A percentile compares a stretch with the other conserved stretches of the same genome.
These are phyloP conservation scores for Willowsia nigromaculata DNA, from an alignment of 2,888 invertebrate species.

Conservation along the genomic window DNA sequence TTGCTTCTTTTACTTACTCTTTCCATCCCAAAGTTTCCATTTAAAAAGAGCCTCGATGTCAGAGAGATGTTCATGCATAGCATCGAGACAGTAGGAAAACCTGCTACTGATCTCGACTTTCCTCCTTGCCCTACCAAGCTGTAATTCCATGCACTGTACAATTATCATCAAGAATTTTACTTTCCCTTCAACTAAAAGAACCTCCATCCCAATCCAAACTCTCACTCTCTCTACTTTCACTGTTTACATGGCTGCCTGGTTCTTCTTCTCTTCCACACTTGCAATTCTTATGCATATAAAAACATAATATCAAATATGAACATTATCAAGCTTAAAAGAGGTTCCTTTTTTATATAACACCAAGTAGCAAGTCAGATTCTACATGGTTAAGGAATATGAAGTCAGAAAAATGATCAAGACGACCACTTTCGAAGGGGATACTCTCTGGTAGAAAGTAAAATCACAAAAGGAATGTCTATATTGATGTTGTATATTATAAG, in stretches of 20 bases:
- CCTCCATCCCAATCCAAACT: neutral
- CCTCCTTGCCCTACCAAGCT: neutral
- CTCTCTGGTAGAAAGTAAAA: no score
- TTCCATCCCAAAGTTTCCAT: constrained; percentile 21
- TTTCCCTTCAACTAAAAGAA: constrained; percentile 23
- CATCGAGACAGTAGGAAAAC: neutral
- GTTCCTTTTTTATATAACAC: no score
- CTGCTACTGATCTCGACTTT: neutral
- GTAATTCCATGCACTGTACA: constrained; percentile 8
- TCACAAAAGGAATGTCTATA: no score
- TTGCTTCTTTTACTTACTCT: constrained; percentile 19
- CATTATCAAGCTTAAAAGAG: no score
- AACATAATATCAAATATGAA: no score
- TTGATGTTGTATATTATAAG: no score
- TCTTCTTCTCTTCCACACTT: neutral
- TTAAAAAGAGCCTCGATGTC: constrained; percentile 25
- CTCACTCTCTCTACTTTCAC: neutral
- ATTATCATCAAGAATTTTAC: constrained; percentile 2
- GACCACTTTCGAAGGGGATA: no score
- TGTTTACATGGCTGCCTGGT: neutral
- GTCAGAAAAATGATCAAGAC: no score
- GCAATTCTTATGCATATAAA: no score
- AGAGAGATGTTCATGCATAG: neutral
- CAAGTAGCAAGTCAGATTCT: no score
- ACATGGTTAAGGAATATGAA: no score